Evolutionary conservation across 2,113 vertebrate species (phyloP), one percentile per base, ranked within the genome.

Genomic region (Lophochroa leadbeateri): DNA sequence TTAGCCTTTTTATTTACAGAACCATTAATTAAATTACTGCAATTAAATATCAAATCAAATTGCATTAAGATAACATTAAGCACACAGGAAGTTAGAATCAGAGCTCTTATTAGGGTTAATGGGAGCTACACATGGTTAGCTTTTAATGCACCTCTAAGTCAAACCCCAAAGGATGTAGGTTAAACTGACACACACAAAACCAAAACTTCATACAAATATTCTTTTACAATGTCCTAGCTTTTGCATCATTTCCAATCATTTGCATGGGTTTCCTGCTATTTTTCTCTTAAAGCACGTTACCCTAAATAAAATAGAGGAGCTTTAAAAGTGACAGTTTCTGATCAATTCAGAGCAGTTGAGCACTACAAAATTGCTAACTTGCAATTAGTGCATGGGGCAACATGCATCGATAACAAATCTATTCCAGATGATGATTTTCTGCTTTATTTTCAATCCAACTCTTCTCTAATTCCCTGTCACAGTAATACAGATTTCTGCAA

Each of bases 11-110:
- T 94, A 94, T 95, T 97, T 95, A 97, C 82, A 90, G 87, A 95
- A 3, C 71, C 81, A 94, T 91, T 96, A 94, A 96, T 97, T 97
- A 92, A 96, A 96, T 94, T 76, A 95, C 90, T 68, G 83, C 93
- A 90, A 94, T 94, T 97, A 96, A 95, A 88, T 67, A 93, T 43
- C 61, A 78, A 72, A 84, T 79, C 80, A 76, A 94, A 92, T 35
- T 84, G 87, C 94, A 92, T 85, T 82, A 83, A 77, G 82, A 76
- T 90, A 83, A 47, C 79, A 69, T 91, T 76, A 92, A 82, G 84
- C 83, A 91, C 61, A 65, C 33, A 82, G 89, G 88, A 95, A 95
- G 47, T 50, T 85, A 84, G 81, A 87, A 96, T 69, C 80, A 86
- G 74, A 50, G 9, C 46, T 71, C 17, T 37, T 4, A 37, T 49